Evolutionary conservation across 1,140 invertebrate species (phyloP).

Genomic region (Ladona fulva): DNA sequence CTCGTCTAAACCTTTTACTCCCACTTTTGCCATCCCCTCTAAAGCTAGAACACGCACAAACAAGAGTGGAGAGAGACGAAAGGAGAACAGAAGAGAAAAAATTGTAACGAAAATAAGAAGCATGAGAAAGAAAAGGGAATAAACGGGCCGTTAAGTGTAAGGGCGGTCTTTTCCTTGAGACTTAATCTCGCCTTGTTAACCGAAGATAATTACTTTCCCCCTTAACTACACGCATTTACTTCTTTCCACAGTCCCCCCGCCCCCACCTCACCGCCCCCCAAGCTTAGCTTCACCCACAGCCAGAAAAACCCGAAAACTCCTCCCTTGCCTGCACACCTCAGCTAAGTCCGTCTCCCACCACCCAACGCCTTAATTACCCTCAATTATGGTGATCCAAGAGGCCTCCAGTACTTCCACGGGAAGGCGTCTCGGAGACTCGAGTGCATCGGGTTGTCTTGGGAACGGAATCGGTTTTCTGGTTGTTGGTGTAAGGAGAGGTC

Average conservation of each 20-base stretch:
- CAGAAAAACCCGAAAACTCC: background rate
- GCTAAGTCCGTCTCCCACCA: background rate
- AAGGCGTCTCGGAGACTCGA: too few species aligned
- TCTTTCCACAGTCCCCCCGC: background rate
- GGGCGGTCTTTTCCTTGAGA: background rate
- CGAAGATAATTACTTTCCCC: background rate
- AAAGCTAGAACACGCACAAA: background rate
- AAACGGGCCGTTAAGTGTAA: background rate
- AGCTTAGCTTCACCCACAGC: background rate
- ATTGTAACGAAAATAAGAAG: background rate
- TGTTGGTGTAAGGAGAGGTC: too few species aligned
- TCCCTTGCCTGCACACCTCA: background rate
- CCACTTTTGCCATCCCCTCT: background rate
- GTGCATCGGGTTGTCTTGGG: too few species aligned
- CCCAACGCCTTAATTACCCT: background rate
- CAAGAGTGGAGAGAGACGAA: background rate
- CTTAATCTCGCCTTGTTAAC: conserved; percentile 9
- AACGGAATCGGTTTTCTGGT: too few species aligned
- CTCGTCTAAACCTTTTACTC: background rate
- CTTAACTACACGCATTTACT: background rate
- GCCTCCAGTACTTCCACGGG: background rate
- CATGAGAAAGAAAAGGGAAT: background rate
- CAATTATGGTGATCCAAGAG: background rate
- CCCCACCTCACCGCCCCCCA: too few species aligned
- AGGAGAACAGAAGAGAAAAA: background rate